Conservation (phyloP, 2,797 vertebrate genomes). For the Anabacerthia variegaticeps region DNA sequence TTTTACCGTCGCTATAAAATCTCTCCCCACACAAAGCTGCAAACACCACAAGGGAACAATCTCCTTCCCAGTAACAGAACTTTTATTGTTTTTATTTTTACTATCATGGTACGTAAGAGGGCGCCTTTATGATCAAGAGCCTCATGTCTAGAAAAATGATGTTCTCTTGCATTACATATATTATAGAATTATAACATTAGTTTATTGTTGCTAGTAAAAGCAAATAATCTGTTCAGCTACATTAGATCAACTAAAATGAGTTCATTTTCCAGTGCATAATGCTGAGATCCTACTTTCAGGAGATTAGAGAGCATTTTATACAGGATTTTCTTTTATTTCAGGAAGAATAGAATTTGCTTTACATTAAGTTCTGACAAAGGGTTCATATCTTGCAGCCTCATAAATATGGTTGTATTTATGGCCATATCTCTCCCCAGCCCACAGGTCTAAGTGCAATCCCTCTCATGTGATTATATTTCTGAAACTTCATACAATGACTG, state of each 20-base stretch:
- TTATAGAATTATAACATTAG: slow-evolving; percentile 4
- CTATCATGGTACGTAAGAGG: neutral
- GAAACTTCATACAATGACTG: neutral
- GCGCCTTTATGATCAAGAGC: neutral
- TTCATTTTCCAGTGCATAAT: neutral
- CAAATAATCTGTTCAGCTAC: slow-evolving; percentile 3
- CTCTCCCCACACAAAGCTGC: neutral
- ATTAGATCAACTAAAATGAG: neutral
- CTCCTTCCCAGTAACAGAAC: neutral
- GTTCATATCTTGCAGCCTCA: neutral
- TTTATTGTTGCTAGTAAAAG: slow-evolving; percentile 37
- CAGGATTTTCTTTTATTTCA: neutral
- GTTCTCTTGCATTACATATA: neutral
- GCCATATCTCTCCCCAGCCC: neutral
- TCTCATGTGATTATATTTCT: neutral
- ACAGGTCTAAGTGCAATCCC: neutral
- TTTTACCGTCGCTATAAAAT: slow-evolving; percentile 45
- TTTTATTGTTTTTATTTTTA: slow-evolving; percentile 35
- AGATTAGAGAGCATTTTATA: neutral
- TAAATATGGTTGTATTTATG: neutral
- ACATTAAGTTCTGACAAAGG: neutral
- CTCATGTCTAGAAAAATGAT: neutral
- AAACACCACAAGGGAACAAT: neutral
- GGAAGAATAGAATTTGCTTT: neutral
- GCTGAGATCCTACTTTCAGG: neutral